A percentile compares a stretch with the other conserved stretches of the same genome.
Evolutionary conservation across 2,888 invertebrate species (phyloP).

Genomic region (Lasioglossum calceatum): DNA sequence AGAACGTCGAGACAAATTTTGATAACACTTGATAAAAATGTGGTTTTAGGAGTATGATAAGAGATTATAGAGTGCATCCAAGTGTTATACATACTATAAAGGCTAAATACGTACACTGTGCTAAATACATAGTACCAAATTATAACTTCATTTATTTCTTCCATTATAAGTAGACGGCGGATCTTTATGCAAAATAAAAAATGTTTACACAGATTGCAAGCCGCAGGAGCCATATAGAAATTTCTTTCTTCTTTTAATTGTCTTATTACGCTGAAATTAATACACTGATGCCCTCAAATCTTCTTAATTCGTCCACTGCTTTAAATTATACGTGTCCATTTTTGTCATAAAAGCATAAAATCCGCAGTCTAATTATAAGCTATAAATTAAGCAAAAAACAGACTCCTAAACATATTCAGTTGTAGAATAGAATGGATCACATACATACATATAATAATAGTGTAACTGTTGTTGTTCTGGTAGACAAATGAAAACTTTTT

Average conservation of each 20-base stretch:
- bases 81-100: slow-evolving; percentile 17
- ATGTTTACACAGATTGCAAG: too few species aligned
- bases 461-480: not conserved
- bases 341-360: too few species aligned
- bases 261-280: too few species aligned
- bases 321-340: too few species aligned
- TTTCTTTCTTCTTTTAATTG: too few species aligned
- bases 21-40: slow-evolving; percentile 24
- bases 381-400: not conserved
- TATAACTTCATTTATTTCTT: not conserved
- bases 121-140: not conserved
- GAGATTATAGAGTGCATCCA: slow-evolving; percentile 10
- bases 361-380: not conserved
- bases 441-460: not conserved
- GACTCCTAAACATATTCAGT: not conserved
- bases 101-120: not conserved
- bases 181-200: too few species aligned
- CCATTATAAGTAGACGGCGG: not conserved
- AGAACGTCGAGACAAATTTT: slow-evolving; percentile 4
- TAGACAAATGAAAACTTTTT: slow-evolving; percentile 56
- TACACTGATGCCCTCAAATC: too few species aligned
- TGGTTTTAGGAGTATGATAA: slow-evolving; percentile 31
- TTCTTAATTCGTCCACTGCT: too few species aligned
- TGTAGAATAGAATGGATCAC: not conserved
- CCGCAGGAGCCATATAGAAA: too few species aligned